phyloP scores from a whole-genome alignment of 2,797 vertebrate species.

The Catamblyrhynchus diadema region DNA sequence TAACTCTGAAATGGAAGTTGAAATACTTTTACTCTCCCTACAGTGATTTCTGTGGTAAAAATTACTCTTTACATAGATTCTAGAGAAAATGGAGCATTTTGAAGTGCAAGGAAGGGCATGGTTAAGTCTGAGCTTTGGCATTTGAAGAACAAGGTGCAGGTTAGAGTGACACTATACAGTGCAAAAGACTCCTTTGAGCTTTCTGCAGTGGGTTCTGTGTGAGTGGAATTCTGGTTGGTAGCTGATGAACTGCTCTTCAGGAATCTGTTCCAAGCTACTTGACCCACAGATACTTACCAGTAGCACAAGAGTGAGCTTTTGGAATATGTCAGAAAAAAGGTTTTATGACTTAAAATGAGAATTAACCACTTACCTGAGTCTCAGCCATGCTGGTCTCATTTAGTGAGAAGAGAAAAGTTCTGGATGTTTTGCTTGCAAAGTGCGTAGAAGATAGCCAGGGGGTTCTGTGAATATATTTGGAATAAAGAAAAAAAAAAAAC shows the following conservation, averaged over 20 bases:
- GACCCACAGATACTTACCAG: background rate
- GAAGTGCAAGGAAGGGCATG: background rate
- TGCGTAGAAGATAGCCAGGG: background rate
- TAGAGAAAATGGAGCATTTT: background rate
- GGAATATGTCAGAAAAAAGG: background rate
- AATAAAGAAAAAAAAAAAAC: background rate
- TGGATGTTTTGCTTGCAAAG: background rate
- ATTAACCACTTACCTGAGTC: background rate
- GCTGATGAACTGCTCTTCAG: background rate
- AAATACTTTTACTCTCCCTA: background rate
- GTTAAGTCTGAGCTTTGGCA: background rate
- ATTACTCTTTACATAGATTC: background rate
- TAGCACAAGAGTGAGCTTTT: accelerated
- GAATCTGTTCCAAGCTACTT: background rate
- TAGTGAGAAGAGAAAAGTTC: background rate
- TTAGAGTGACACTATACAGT: background rate
- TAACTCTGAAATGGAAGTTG: background rate
- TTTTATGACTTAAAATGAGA: background rate
- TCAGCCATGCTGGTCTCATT: background rate
- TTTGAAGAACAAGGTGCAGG: background rate
- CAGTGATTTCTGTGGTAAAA: background rate
- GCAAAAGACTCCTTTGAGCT: background rate
- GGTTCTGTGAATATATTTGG: background rate
- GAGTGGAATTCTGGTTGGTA: background rate
- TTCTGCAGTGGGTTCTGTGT: background rate